Evolutionary conservation across 2,113 vertebrate genomes (phyloP).

Genomic region (Puntigrus tetrazona): DNA sequence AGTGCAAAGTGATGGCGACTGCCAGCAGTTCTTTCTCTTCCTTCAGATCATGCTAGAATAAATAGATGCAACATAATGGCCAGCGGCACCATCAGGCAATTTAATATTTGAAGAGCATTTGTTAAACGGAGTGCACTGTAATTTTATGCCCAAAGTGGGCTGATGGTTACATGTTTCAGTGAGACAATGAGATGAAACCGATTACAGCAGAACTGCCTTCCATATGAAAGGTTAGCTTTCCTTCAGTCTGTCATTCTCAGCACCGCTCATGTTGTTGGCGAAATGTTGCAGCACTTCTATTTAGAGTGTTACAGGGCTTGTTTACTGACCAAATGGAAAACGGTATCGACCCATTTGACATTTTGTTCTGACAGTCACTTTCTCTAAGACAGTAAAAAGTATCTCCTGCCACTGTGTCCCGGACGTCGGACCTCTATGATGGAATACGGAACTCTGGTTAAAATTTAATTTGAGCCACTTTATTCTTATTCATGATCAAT

Average conservation of each 20-base stretch:
- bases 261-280: neutral
- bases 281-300: neutral
- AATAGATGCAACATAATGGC: slow-evolving; percentile 38
- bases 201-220: neutral
- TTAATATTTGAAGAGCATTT: slow-evolving; percentile 48
- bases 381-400: neutral
- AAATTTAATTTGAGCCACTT: slow-evolving; percentile 40
- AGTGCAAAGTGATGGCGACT: slow-evolving; percentile 49
- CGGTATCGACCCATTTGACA: slow-evolving; percentile 24
- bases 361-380: slow-evolving; percentile 28
- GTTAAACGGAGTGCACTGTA: slow-evolving; percentile 5
- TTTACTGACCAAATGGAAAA: slow-evolving; percentile 16
- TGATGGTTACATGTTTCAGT: slow-evolving; percentile 16
- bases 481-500: slow-evolving; percentile 48
- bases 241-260: neutral
- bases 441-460: slow-evolving; percentile 19
- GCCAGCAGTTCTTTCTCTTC: slow-evolving; percentile 25
- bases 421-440: neutral
- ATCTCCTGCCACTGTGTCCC: neutral
- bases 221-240: neutral
- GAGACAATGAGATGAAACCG: slow-evolving; percentile 24
- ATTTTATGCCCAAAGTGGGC: neutral
- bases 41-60: slow-evolving; percentile 53
- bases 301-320: slow-evolving; percentile 10
- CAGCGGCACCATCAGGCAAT: neutral